Percentiles rank a stretch among this genome's conserved stretches.
phyloP scores from a whole-genome alignment of 2,797 vertebrate species.

The Molossus alvarezi region DNA sequence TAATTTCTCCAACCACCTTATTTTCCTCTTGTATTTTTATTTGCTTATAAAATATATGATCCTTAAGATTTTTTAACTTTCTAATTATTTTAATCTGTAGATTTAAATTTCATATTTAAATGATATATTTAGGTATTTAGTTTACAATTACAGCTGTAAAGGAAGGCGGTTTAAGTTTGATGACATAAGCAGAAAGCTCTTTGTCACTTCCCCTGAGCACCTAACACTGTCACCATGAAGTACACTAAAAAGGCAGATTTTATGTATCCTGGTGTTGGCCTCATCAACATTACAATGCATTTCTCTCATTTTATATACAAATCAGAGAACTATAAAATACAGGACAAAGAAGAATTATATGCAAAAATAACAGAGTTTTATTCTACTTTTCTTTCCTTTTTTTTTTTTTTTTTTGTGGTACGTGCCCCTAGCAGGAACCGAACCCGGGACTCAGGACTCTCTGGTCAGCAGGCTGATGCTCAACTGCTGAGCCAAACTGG shows the following conservation, averaged over 20 bases:
- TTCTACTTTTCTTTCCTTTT: slow-evolving; percentile 29
- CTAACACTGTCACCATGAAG: background rate
- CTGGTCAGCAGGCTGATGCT: no score
- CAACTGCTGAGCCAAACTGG: no score
- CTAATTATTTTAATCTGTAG: background rate
- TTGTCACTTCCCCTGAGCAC: background rate
- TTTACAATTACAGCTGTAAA: background rate
- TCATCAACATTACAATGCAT: background rate
- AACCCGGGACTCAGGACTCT: no score
- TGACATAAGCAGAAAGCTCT: background rate
- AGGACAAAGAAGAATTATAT: slow-evolving; percentile 29
- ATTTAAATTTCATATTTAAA: background rate
- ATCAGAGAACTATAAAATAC: slow-evolving; percentile 49
- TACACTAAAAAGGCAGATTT: background rate
- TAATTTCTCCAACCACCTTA: background rate
- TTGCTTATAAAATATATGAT: slow-evolving; percentile 7
- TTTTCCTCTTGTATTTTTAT: background rate
- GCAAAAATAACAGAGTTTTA: slow-evolving; percentile 45
- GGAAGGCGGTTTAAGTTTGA: background rate
- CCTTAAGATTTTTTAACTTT: background rate
- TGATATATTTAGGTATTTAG: slow-evolving; percentile 44
- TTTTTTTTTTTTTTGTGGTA: no score
- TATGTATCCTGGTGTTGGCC: background rate
- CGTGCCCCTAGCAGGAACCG: no score
- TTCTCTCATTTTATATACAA: slow-evolving; percentile 2